Evolutionary conservation across 2,888 invertebrate species (phyloP), one percentile per base, ranked within the genome.

Genomic region (Shargacucullia verbasci): DNA sequence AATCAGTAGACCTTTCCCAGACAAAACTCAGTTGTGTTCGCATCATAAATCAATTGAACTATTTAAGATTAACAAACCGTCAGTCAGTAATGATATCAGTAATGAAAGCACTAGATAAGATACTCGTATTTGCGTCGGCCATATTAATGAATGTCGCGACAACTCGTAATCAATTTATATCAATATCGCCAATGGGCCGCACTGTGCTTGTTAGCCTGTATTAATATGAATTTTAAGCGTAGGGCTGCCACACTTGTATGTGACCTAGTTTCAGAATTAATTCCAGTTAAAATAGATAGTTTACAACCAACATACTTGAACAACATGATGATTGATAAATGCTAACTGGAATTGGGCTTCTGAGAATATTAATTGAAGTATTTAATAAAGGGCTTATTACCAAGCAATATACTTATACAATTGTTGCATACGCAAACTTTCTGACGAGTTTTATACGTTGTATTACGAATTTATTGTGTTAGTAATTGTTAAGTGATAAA

Each of bases 161-260:
- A 85, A 90, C 85, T 84, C 86, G 82, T 90, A 89, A 92, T 91
- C 92, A 93, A 94, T 94, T 94, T 92, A 93, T 93, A 93, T 94
- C 92, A 94, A 93, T 93, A 94, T 90, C 86, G 88, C 87, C 91
- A 91, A 90, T 92, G 87, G 88, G 70, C 83, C 78, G 82, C 81
- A 86, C 84, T 84, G 81, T 83, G 85, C 87, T 91, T 92, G 91
- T 91, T 91, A 88, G 89, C 82, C 78, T 77, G 84, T 84, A 88
- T 90, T 90, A 90, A 91, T 91, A 87, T 89, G 88, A 90, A 90
- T 87, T 90, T 88, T 82, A 89, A 80, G 67, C 31, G 0, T 83
- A 93, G 92, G 93, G 93, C 55, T 92, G 88, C 9, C 79, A 52
- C 20, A 4, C 20, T 20, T 2, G 11, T 5, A 27, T 29, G 6